Evolutionary conservation across 2,797 vertebrate genomes (phyloP).

Genomic region (Sphenopsis melanotis): DNA sequence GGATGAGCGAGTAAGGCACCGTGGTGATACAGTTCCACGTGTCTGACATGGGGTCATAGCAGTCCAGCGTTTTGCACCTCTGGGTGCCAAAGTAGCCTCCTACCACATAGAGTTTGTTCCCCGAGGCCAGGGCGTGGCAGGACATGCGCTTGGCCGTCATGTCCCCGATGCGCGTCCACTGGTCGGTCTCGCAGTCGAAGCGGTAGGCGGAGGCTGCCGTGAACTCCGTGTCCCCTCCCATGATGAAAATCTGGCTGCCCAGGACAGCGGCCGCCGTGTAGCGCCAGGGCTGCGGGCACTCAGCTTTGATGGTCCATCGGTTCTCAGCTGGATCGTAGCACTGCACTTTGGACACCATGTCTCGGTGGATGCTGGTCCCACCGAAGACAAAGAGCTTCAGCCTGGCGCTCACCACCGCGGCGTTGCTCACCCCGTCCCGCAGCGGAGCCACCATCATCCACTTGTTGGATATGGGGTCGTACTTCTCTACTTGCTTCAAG

Average conservation of each 20-base stretch:
- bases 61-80: constrained; percentile 93
- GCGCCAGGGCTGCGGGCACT: constrained; percentile 93
- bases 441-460: constrained; percentile 94
- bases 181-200: constrained; percentile 90
- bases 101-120: constrained; percentile 94
- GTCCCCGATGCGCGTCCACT: constrained; percentile 91
- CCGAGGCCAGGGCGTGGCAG: constrained; percentile 90
- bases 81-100: constrained; percentile 95
- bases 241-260: constrained; percentile 96
- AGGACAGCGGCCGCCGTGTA: constrained; percentile 91
- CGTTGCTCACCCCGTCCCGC: constrained; percentile 90
- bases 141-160: constrained; percentile 97
- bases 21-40: constrained; percentile 95
- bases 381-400: constrained; percentile 93
- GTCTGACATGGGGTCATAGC: constrained; percentile 90
- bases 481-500: constrained; percentile 91
- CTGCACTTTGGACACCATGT: constrained; percentile 93
- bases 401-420: constrained; percentile 90
- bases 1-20: constrained; percentile 94
- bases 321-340: constrained; percentile 88
- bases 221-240: constrained; percentile 95
- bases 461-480: constrained; percentile 86
- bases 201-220: constrained; percentile 92
- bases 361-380: constrained; percentile 89
- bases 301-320: constrained; percentile 88